Evolutionary conservation across 2,888 invertebrate genomes (phyloP).

Genomic region (Portevinia maculata): DNA sequence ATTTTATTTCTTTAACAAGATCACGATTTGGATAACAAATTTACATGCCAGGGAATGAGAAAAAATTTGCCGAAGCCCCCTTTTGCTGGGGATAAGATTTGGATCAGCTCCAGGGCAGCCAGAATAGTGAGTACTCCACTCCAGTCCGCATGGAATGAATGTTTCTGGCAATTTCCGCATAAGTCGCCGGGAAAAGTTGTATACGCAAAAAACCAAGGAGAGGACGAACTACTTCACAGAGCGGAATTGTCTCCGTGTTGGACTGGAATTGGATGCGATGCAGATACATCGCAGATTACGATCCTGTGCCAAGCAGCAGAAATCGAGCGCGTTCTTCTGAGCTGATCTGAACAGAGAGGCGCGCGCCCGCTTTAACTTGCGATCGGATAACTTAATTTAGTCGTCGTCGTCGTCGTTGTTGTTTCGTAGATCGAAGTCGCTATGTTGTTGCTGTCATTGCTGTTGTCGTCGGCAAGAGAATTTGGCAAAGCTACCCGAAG

Average conservation of each 20-base stretch:
- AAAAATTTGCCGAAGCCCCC: constrained; percentile 20
- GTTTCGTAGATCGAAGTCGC: constrained; percentile 1
- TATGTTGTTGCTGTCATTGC: constrained; percentile 18
- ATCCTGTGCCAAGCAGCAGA: constrained; percentile 47
- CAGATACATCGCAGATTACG: constrained; percentile 65
- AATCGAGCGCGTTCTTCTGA: constrained; percentile 13
- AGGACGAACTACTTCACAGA: constrained; percentile 9
- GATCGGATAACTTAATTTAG: constrained; percentile 76
- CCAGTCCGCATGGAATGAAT: constrained; percentile 2
- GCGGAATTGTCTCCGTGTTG: constrained; percentile 55
- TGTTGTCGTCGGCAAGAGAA: constrained; percentile 8
- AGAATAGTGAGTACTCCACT: background rate
- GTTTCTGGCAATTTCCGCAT: constrained; percentile 66
- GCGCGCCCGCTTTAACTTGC: constrained; percentile 60
- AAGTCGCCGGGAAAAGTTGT: constrained; percentile 51
- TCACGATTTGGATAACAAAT: constrained; percentile 77
- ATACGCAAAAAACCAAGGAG: constrained; percentile 20
- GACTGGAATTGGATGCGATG: constrained; percentile 61
- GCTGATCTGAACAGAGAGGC: constrained; percentile 45
- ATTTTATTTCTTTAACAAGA: constrained; percentile 76
- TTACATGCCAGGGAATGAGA: constrained; percentile 74
- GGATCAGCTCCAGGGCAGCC: constrained; percentile 43
- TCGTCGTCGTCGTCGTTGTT: constrained; percentile 45
- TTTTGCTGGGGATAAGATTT: constrained; percentile 35
- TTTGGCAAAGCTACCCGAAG: constrained; percentile 31